These are phyloP conservation scores for Caretta caretta DNA, from an alignment of 2,113 vertebrate species.

Conservation along the genomic window DNA sequence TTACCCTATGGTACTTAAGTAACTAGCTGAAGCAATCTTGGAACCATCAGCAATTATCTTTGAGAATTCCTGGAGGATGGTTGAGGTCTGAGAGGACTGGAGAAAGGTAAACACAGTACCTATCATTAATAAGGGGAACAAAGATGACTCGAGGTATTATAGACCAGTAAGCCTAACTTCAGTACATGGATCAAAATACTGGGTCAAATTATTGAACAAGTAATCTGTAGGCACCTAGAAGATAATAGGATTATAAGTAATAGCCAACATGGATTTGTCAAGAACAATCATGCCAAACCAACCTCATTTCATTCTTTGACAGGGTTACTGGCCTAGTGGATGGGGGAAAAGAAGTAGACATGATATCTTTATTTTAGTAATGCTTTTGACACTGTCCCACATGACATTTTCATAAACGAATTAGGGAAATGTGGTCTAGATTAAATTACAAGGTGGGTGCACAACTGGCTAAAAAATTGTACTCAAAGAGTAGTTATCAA, in stretches of 20 bases:
- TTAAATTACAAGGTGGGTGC: background rate
- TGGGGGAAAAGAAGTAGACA: background rate
- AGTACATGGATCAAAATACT: background rate
- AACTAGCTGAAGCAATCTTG: background rate
- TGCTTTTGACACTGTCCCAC: background rate
- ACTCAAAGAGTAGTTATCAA: background rate
- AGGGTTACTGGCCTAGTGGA: background rate
- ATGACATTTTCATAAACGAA: background rate
- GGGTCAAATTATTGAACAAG: background rate
- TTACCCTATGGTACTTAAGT: background rate
- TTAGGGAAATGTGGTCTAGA: background rate
- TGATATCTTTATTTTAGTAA: background rate
- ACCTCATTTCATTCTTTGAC: background rate
- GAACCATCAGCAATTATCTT: background rate
- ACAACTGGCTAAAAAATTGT: background rate
- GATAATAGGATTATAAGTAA: background rate
- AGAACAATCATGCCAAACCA: background rate
- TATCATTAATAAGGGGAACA: background rate
- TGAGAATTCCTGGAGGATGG: background rate
- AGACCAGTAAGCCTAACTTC: background rate
- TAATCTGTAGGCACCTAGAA: background rate
- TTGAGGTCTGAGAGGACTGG: background rate
- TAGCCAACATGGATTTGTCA: background rate
- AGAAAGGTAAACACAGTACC: background rate
- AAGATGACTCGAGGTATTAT: background rate